These are phyloP conservation scores for Chrysomela aeneicollis DNA, from an alignment of 2,888 invertebrate genomes.

Conservation along the genomic window DNA sequence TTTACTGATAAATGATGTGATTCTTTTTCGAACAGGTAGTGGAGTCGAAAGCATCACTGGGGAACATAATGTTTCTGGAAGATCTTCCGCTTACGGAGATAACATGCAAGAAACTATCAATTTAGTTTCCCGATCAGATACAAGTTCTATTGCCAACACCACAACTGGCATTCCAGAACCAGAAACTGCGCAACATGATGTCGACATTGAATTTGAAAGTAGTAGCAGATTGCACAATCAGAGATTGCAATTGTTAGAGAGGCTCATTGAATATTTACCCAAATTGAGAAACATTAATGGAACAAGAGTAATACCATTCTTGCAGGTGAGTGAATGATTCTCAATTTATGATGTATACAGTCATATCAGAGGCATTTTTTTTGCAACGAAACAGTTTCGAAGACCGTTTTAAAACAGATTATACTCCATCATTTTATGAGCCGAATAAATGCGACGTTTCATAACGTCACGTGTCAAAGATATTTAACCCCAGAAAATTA, in stretches of 20 bases:
- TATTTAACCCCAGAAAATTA: too few relatives aligned
- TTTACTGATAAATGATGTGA: too few relatives aligned
- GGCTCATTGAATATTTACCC: slow-evolving; percentile 80
- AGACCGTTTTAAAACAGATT: too few relatives aligned
- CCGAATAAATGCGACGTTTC: too few relatives aligned
- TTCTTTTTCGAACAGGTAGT: slow-evolving; percentile 63
- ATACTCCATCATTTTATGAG: too few relatives aligned
- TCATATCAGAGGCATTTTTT: too few relatives aligned
- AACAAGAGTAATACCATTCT: slow-evolving; percentile 86
- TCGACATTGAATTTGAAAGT: slow-evolving; percentile 57
- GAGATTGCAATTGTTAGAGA: slow-evolving; percentile 75
- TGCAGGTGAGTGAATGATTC: slow-evolving; percentile 66
- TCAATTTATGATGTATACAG: background rate
- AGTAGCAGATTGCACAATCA: slow-evolving; percentile 69
- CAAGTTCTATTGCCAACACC: slow-evolving; percentile 59
- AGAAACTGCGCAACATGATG: slow-evolving; percentile 51
- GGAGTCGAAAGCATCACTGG: slow-evolving; percentile 92
- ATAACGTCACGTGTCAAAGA: too few relatives aligned
- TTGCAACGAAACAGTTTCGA: too few relatives aligned
- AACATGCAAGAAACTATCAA: slow-evolving; percentile 65
- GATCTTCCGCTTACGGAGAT: slow-evolving; percentile 92
- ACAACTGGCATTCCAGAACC: slow-evolving; percentile 45
- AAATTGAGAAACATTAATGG: slow-evolving; percentile 81
- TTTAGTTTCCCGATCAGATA: slow-evolving; percentile 66
- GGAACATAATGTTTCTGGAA: slow-evolving; percentile 75